Evolutionary conservation across 2,113 vertebrate species (phyloP), one percentile per base, ranked within the genome.

Genomic region (Ptychochromis oligacanthus): DNA sequence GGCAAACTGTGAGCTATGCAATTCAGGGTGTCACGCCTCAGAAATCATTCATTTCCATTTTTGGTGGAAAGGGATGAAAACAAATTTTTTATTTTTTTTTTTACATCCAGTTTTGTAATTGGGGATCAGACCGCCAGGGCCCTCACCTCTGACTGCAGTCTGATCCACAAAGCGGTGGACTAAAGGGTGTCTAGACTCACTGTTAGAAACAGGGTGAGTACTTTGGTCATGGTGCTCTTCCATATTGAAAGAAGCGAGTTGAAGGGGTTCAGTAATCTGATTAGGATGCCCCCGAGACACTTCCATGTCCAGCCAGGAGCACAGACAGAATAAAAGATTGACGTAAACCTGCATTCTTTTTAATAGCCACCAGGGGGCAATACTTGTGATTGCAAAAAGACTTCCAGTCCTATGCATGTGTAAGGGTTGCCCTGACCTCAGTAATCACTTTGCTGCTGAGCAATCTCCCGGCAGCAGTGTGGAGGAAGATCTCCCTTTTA

Each of bases 1-100:
- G 78, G 67, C 74, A 81, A 86, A 77, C 59, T 61, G 49, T 65
- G 77, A 80, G 40, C 52, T 43, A 12, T 55, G 77, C 11, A 60
- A 40, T 83, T 81, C 80, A 12, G 56, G 14, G 20, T 36, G 64
- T 11, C 77, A 14, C 61, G 11, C 13, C 60, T 17, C 17, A 17
- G 28, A 74, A 80, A 83, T 75, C 43, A 14, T 17, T 81, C 67
- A 46, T 43, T 80, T 56, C 52, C 52, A 24, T 31, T 36, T n/a
- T 22, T 20, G 20, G 31, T 61, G 34, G 55, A 20, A 55, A 46
- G 1, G 13, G 7, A 8, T 14, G 55, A 59, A 31, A 14, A 20
- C 6, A 38, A 31, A 22, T 24, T 38, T 5, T 56, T 8, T 20
- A 38, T 56, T 46, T 15, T 24, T 38, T 5, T 56, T 8, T 28